Base-by-base conservation (phyloP, 2,888 invertebrate species). In the Dendrolimus pini region DNA sequence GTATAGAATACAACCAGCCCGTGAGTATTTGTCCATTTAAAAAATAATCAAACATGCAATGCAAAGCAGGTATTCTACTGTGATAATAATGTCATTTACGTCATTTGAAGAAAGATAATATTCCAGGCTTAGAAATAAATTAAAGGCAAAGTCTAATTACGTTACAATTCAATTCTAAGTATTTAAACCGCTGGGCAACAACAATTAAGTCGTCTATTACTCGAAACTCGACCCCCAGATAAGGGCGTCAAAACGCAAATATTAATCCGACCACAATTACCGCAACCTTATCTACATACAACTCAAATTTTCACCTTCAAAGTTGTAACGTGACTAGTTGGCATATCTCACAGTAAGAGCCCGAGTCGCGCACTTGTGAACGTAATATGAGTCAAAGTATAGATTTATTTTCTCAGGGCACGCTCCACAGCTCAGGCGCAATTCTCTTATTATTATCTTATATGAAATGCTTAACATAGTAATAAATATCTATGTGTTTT, bases 291-390 rank as follows among this genome's bases (percentile, higher is more conserved):
- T 60, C 58, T 63, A 65, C 63, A 60, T 63, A 62, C 60, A 61
- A 62, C 65, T 69, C 69, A 69, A 68, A 73, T 72, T 63, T 70
- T 66, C 68, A 70, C 70, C 68, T 70, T 69, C 69, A 65, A 73
- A 71, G 67, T 71, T 67, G 66, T 72, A 70, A 77, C 77, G 75
- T 77, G 78, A 78, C 77, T 74, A 67, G 63, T 68, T 66, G 65
- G 63, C 72, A 72, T 77, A 72, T 73, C 71, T 75, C 69, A 72
- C 60, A 58, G 56, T 61, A 63, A 72, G 66, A 64, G 62, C 65
- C 66, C 65, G 62, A 73, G 69, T 67, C 67, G 63, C 66, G 62
- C 62, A 70, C 65, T 70, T 66, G 64, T 63, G 63, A 68, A 66
- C 63, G 60, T 63, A 66, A 63, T 65, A 63, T 61, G 64, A 62